Evolutionary conservation across 2,113 vertebrate species (phyloP).

Genomic region (Dromaius novaehollandiae): DNA sequence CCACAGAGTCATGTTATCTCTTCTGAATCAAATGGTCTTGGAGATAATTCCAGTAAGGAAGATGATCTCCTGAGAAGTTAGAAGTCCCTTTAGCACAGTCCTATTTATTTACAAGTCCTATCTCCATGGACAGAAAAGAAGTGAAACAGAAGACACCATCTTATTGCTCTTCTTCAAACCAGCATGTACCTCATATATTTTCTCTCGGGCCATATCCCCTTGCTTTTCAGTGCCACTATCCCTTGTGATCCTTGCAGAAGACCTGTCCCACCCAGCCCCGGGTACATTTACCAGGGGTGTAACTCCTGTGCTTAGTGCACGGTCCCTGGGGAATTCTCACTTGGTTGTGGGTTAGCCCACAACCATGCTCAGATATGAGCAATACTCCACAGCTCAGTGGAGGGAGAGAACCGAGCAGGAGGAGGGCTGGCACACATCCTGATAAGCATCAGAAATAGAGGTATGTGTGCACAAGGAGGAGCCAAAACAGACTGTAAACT

Average conservation of each 20-base stretch:
- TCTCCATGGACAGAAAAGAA: neutral
- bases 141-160: neutral
- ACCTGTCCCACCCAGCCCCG: neutral
- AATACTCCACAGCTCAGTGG: fast-evolving
- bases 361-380: neutral
- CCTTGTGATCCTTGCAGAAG: neutral
- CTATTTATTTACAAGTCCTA: neutral
- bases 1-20: neutral
- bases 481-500: neutral
- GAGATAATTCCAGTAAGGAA: neutral
- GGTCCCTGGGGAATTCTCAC: neutral
- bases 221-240: neutral
- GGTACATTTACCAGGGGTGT: neutral
- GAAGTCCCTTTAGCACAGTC: neutral
- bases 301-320: neutral
- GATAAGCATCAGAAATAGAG: neutral
- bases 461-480: neutral
- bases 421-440: neutral
- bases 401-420: neutral
- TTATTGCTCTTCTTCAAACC: neutral
- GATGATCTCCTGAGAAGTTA: neutral
- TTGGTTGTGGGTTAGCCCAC: no score
- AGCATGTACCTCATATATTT: neutral
- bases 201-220: neutral
- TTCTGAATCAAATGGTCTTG: neutral